A percentile compares a stretch with the other conserved stretches of the same genome.
These are phyloP conservation scores for Hemichromis elongatus DNA, from an alignment of 2,113 vertebrate genomes.

Conservation along the genomic window DNA sequence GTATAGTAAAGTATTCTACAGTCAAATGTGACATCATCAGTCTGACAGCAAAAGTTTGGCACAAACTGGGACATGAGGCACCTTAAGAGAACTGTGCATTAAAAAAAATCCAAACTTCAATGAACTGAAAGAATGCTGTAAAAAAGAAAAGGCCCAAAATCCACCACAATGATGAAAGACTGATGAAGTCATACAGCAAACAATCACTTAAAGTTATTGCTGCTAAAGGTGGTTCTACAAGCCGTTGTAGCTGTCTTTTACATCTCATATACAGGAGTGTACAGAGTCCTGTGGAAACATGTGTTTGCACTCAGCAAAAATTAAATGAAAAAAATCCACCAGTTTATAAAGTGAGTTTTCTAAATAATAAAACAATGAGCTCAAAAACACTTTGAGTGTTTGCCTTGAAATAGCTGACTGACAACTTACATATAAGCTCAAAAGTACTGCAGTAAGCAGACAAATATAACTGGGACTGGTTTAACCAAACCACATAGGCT, in stretches of 20 bases:
- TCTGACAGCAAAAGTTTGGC: neutral
- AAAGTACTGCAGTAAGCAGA: neutral
- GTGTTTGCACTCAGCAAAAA: neutral
- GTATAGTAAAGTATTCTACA: neutral
- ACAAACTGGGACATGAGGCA: neutral
- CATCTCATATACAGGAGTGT: neutral
- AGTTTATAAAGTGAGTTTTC: neutral
- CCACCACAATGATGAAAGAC: fast-evolving
- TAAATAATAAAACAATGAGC: neutral
- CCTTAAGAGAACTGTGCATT: neutral
- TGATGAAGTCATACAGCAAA: neutral
- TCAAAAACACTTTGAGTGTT: neutral
- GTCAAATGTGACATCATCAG: neutral
- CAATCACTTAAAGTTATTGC: neutral
- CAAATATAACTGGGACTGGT: neutral
- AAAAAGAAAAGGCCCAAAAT: neutral
- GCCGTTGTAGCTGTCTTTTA: neutral
- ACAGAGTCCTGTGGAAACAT: neutral
- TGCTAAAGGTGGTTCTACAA: neutral
- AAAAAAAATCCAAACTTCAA: neutral
- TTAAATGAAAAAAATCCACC: neutral
- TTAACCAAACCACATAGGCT: neutral
- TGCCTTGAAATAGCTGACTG: neutral
- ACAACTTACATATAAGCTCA: neutral
- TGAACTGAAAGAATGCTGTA: too few relatives aligned